Evolutionary conservation across 2,113 vertebrate genomes (phyloP).

Genomic region (Tringa solitaria): DNA sequence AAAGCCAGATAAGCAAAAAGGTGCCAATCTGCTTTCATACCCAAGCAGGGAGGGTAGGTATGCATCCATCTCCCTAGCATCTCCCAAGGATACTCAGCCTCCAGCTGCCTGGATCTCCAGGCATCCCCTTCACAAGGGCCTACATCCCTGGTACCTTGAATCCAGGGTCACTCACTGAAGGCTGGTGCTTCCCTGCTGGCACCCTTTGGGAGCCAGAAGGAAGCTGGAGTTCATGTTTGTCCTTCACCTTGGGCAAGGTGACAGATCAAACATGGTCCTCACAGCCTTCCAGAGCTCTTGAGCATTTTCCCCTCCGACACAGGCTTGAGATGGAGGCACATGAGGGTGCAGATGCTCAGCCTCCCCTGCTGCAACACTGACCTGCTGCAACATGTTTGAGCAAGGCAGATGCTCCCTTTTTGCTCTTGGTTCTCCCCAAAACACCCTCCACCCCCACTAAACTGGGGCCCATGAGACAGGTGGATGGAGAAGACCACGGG

Average conservation of each 20-base stretch:
- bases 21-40: not conserved
- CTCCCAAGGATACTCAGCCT: not conserved
- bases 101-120: not conserved
- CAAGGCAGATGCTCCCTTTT: not conserved
- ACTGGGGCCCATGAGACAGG: not conserved
- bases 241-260: not conserved
- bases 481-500: accelerated
- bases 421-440: not conserved
- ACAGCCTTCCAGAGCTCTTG: not conserved
- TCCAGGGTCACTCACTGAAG: not conserved
- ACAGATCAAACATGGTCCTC: not conserved
- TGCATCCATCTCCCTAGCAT: too few relatives aligned
- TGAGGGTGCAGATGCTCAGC: not conserved
- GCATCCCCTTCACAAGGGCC: not conserved
- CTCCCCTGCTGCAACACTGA: accelerated
- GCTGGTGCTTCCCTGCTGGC: not conserved
- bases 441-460: too few relatives aligned
- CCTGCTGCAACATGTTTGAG: too few relatives aligned
- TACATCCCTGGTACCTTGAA: accelerated
- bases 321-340: not conserved
- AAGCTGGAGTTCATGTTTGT: too few relatives aligned
- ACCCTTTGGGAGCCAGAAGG: not conserved
- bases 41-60: not conserved
- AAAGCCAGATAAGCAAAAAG: not conserved
- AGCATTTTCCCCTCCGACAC: not conserved